Conservation (phyloP, 2,113 vertebrate species). For the Stigmatopora nigra region DNA sequence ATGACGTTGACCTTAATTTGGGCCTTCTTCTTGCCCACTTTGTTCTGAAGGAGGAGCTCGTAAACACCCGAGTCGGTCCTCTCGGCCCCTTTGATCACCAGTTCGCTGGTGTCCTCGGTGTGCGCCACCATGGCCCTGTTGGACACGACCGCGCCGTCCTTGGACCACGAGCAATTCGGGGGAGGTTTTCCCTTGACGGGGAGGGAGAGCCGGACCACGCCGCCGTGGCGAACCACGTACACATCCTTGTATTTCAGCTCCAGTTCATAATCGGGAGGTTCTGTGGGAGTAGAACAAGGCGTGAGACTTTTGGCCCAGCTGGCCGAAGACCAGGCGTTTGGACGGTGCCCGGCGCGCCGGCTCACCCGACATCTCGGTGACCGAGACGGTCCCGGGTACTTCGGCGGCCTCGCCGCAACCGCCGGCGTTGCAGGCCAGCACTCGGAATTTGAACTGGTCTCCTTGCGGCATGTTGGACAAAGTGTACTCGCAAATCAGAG, state of each 20-base stretch:
- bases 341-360: neutral
- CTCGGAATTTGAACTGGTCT: conserved; percentile 91
- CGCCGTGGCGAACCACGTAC: conserved; percentile 85
- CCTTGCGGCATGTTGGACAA: conserved; percentile 92
- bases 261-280: conserved; percentile 91
- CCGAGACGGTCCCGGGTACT: conserved; percentile 86
- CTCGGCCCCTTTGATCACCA: conserved; percentile 91
- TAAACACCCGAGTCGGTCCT: conserved; percentile 88
- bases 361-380: conserved; percentile 97
- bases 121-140: conserved; percentile 86
- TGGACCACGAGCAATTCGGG: conserved; percentile 90
- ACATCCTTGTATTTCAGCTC: conserved; percentile 92
- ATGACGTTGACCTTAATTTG: conserved; percentile 96
- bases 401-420: conserved; percentile 93
- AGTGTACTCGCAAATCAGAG: conserved; percentile 96
- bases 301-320: neutral
- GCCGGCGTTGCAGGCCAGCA: conserved; percentile 90
- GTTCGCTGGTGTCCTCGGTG: conserved; percentile 83
- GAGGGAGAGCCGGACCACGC: conserved; percentile 86
- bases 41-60: conserved; percentile 85
- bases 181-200: conserved; percentile 95
- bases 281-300: conserved; percentile 56
- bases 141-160: conserved; percentile 79
- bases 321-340: neutral
- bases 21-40: conserved; percentile 86